These are phyloP conservation scores for Epirrhoe alternata DNA, from an alignment of 2,888 invertebrate genomes.

Conservation along the genomic window DNA sequence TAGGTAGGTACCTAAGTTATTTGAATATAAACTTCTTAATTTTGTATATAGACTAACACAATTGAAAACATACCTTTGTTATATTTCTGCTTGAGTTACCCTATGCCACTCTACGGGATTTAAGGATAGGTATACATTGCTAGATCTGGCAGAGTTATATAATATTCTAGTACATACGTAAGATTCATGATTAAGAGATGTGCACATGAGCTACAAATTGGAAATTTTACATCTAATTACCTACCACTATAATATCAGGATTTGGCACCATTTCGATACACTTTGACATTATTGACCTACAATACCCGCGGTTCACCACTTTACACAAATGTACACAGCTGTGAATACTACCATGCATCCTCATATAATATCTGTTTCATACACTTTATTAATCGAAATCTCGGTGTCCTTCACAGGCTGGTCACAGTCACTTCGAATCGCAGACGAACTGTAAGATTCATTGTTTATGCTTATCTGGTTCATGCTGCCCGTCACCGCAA, in stretches of 20 bases:
- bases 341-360: neutral
- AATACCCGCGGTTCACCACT: neutral
- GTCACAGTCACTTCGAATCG: constrained; percentile 8
- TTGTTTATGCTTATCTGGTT: constrained; percentile 53
- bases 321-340: constrained; percentile 1
- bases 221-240: neutral
- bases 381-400: constrained; percentile 90
- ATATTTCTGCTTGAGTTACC: neutral
- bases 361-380: constrained; percentile 98
- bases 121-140: neutral
- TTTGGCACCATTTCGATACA: neutral
- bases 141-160: neutral
- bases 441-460: constrained; percentile 25
- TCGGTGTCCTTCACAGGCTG: constrained; percentile 51
- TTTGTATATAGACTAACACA: neutral
- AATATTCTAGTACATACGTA: neutral
- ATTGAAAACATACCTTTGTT: neutral
- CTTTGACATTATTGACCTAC: neutral
- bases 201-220: constrained; percentile 6
- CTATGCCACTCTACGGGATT: neutral
- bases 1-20: neutral
- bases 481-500: constrained; percentile 83
- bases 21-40: neutral
- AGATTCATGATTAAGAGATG: neutral
- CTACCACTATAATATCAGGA: neutral